These are phyloP conservation scores for Lagocephalus sceleratus DNA, from an alignment of 2,797 vertebrate genomes.

Conservation along the genomic window DNA sequence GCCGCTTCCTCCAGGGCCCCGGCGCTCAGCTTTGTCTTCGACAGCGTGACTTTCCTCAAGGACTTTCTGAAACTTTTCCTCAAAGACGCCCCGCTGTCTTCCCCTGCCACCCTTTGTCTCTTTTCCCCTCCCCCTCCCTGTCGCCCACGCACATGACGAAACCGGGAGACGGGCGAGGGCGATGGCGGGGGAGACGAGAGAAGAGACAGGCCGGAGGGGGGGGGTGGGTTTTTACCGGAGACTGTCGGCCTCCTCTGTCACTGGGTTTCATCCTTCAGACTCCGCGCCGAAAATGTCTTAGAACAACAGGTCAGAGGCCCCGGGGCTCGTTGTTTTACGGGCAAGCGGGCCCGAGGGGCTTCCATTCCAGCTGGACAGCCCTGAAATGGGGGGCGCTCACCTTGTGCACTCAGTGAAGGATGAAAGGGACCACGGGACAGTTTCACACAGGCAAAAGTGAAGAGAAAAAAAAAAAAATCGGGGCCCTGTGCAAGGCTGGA, in stretches of 20 bases:
- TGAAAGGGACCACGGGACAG: too few species aligned
- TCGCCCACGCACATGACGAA: slow-evolving; percentile 31
- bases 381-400: too few species aligned
- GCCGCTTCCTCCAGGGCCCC: slow-evolving; percentile 31
- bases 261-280: not conserved
- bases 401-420: too few species aligned
- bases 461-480: too few species aligned
- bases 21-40: slow-evolving; percentile 26
- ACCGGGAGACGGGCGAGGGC: not conserved
- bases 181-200: not conserved
- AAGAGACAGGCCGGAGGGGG: not conserved
- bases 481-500: too few species aligned
- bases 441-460: too few species aligned
- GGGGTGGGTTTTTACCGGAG: not conserved
- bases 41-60: slow-evolving; percentile 63
- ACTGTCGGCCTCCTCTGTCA: too few species aligned
- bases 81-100: slow-evolving; percentile 39
- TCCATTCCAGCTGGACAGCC: too few species aligned
- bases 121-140: slow-evolving; percentile 48
- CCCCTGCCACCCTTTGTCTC: slow-evolving; percentile 30
- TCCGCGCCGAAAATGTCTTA: slow-evolving; percentile 45
- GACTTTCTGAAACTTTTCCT: slow-evolving; percentile 53
- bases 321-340: slow-evolving; percentile 29
- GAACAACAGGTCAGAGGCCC: slow-evolving; percentile 41
- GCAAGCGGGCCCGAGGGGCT: slow-evolving; percentile 15